Conservation (phyloP, 2,888 invertebrate genomes). For the Phasia obesa region DNA sequence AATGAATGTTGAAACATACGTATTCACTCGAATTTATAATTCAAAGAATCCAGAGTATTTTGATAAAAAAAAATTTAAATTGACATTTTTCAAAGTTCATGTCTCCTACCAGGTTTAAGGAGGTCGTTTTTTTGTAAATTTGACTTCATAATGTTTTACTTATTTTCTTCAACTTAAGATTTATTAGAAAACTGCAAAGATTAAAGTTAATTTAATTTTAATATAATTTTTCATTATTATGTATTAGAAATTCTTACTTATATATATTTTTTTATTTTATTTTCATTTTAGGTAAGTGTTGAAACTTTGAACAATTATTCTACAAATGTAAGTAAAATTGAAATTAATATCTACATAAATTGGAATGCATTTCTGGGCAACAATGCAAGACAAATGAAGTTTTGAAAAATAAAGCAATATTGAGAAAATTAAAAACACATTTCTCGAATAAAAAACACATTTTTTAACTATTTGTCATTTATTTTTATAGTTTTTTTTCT, state of each 20-base stretch:
- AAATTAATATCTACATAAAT: neutral
- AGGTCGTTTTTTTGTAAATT: neutral
- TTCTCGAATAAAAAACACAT: too few relatives aligned
- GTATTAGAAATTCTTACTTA: neutral
- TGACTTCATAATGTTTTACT: neutral
- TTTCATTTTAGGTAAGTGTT: conserved; percentile 62
- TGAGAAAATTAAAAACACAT: too few relatives aligned
- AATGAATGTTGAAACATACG: too few relatives aligned
- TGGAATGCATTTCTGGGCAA: too few relatives aligned
- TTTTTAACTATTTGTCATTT: too few relatives aligned
- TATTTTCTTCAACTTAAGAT: neutral
- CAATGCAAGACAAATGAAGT: neutral
- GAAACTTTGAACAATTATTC: neutral
- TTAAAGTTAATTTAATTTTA: neutral
- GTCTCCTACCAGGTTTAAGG: neutral
- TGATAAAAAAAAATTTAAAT: conserved; percentile 33
- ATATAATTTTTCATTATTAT: neutral
- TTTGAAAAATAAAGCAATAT: too few relatives aligned
- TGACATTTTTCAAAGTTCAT: conserved; percentile 38
- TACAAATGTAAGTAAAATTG: conserved; percentile 22
- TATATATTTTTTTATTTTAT: conserved; percentile 4
- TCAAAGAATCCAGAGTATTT: conserved; percentile 17
- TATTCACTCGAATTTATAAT: too few relatives aligned
- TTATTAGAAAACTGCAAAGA: too few relatives aligned
- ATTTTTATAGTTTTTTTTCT: too few relatives aligned